Conservation (phyloP, 2,797 vertebrate genomes). For the Crenichthys baileyi region DNA sequence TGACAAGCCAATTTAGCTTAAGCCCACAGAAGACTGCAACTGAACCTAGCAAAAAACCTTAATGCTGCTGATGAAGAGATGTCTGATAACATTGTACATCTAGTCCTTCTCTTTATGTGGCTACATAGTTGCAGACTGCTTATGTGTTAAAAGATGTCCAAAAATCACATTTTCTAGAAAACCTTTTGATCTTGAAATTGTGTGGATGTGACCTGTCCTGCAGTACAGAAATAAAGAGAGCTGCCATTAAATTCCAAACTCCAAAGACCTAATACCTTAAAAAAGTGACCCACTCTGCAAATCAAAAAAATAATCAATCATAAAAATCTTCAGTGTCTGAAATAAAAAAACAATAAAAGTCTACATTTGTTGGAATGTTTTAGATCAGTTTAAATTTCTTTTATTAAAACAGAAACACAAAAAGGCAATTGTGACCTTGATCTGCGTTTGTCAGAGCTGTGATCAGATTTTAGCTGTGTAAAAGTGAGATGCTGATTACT, state of each 20-base stretch:
- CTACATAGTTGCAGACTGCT: neutral
- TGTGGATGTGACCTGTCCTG: neutral
- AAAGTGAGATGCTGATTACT: neutral
- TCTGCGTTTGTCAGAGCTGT: neutral
- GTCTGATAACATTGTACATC: neutral
- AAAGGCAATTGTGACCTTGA: neutral
- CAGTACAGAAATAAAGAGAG: neutral
- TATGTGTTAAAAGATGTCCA: neutral
- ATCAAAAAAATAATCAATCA: neutral
- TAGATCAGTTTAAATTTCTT: neutral
- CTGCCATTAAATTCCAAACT: neutral
- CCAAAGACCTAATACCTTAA: neutral
- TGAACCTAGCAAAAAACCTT: neutral
- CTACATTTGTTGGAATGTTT: neutral
- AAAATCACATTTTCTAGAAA: neutral
- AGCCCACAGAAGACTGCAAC: neutral
- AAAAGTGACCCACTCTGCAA: neutral
- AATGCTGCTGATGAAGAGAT: neutral
- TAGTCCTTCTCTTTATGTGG: neutral
- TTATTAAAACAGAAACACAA: neutral
- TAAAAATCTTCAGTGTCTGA: neutral
- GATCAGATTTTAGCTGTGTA: neutral
- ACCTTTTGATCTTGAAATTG: neutral
- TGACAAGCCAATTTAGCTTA: too few relatives aligned
- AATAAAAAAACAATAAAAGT: neutral